Base-by-base conservation (phyloP, 2,797 vertebrate species). In the Passerculus sandwichensis region DNA sequence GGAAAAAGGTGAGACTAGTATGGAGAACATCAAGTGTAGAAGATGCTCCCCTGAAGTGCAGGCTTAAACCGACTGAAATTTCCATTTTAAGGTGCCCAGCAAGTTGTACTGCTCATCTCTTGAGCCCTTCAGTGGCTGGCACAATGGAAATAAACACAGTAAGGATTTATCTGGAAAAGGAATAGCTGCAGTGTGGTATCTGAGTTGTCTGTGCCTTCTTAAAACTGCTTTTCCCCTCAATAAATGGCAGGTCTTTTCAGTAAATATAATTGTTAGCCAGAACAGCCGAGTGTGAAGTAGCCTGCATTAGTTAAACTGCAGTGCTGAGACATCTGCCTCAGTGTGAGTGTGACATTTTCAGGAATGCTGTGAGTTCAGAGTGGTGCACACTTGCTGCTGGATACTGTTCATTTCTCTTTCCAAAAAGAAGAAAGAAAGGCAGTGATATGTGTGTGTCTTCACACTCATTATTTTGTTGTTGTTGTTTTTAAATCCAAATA, bases 391-490 rank as follows among this genome's bases (percentile, higher is more conserved):
- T 42, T 69, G 42, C 44, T 82, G 57, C 88, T 88, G 56, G 54
- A 25, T 77, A 5, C 14, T 59, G 14, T 27, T 79, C 61, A 29
- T 51, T 64, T 71, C 22, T 76, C 19, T 44, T 70, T 85, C 45
- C 45, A 71, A 64, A 76, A 66, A 47, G 11, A 88, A 44, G 22
- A 48, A 50, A 53, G 30, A 59, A 88, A 62, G 44, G 22, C 1
- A 32, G 18, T 14, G 26, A 51, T 36, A 13, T 1, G 6, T 54
- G 23, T 45, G 72, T 26, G 13, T 36, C 23, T 66, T 72, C 36
- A 73, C 21, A 27, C 8, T 38, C 4, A 0, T 40, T 34, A 2
- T 15, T 23, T 12, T 30, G 36, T 47, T 23, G 1, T 21, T 66
- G 15, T 23, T 59, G 1, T 21, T 66, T 69, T 85, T 47, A 29